Percentiles rank a stretch among this genome's conserved stretches.
These are phyloP conservation scores for Meriones unguiculatus DNA, from an alignment of 2,113 vertebrate species.

Conservation along the genomic window DNA sequence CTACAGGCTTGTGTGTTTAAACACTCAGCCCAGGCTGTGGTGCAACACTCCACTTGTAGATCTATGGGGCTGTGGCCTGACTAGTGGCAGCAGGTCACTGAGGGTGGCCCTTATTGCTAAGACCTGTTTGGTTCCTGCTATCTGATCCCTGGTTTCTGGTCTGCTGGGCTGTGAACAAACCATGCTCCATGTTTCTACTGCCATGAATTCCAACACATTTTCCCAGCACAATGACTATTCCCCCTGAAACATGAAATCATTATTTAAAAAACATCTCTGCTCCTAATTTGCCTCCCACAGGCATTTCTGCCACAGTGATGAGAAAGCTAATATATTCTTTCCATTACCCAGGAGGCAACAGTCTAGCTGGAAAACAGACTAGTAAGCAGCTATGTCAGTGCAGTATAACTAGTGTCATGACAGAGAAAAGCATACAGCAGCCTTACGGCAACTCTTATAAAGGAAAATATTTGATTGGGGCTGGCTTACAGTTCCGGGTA, in stretches of 20 bases:
- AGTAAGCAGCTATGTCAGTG: not conserved
- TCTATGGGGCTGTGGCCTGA: not conserved
- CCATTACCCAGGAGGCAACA: not conserved
- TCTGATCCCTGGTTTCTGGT: not conserved
- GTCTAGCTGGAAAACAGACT: not conserved
- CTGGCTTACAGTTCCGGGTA: not conserved
- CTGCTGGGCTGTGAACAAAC: not conserved
- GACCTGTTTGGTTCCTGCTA: not conserved
- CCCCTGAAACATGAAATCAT: not conserved
- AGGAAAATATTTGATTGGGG: not conserved
- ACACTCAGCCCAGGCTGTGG: not conserved
- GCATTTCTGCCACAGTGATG: not conserved
- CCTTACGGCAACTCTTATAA: not conserved
- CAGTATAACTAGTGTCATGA: not conserved
- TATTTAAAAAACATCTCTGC: not conserved
- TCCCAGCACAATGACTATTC: too few relatives aligned
- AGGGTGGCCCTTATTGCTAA: not conserved
- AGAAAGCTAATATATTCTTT: not conserved
- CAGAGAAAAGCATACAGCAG: not conserved
- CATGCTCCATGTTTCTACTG: not conserved
- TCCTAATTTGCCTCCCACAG: not conserved
- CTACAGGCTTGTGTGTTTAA: not conserved
- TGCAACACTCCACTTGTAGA: not conserved
- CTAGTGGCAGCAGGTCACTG: too few relatives aligned
- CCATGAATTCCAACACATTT: not conserved